Evolutionary conservation across 2,888 invertebrate species (phyloP), one percentile per base, ranked within the genome.

Genomic region (Prosopocoilus inquinatus): DNA sequence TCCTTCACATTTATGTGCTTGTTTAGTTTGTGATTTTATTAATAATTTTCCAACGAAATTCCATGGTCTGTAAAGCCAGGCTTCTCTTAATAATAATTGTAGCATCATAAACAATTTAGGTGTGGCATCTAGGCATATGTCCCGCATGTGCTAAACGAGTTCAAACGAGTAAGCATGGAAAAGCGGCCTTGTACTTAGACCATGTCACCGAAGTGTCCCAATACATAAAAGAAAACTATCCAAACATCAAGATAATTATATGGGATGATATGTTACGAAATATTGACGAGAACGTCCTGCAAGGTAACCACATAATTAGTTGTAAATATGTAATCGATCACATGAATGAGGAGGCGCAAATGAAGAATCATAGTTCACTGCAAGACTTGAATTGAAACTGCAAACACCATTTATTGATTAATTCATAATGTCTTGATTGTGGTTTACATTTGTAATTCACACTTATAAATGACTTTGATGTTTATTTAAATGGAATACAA

Each of bases 211-310:
- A 81, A 32, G 76, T 88, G n/a, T 82, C 83, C 0, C 75, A 81
- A 59, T 85, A 79, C 60, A 73, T 88, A 12, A 83, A 83, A 67
- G 82, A 80, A 51, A 81, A 79, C 35, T 82, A 87, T 67, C 89
- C 88, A 0, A 74, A 79, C 50, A 70, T 88, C 32, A 82, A 78
- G 58, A 78, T 88, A 3, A 85, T 94, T 9, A 87, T 93, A 76
- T 94, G 94, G 93, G 93, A 94, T 70, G 94, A 94, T 69, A 93
- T 94, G 92, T 76, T 93, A 53, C 79, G 93, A 64, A 76, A 80
- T 9, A 81, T 85, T 45, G 79, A 79, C 56, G 67, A 77, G 47
- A 78, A 81, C 52, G 74, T 81, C 60, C 76, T 88, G 60, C 80
- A 80, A 73, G 82, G 88, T 87, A 53, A 28, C 20, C 7, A 4